Evolutionary conservation across 2,113 vertebrate species (phyloP).

Genomic region (Sylvia atricapilla): DNA sequence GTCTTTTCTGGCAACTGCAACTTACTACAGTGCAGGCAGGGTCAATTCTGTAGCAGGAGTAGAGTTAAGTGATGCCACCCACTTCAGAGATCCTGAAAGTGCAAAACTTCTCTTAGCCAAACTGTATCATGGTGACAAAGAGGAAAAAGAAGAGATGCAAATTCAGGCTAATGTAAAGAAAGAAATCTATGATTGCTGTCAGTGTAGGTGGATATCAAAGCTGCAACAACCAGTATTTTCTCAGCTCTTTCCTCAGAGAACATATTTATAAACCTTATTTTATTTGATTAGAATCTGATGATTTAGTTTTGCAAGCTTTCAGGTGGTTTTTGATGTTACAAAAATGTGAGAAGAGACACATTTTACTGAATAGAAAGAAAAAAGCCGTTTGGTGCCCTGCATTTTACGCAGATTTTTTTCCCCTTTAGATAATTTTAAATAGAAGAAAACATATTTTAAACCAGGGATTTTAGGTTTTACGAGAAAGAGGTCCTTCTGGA

Average conservation of each 20-base stretch:
- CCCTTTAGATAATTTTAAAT: background rate
- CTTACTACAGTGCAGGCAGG: accelerated
- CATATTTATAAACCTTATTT: background rate
- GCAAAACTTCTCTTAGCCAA: background rate
- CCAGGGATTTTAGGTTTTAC: background rate
- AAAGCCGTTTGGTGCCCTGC: background rate
- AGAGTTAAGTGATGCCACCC: background rate
- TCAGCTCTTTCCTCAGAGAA: background rate
- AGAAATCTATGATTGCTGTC: background rate
- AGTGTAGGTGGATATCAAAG: background rate
- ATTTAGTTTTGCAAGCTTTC: background rate
- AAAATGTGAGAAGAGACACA: background rate
- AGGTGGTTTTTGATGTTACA: background rate
- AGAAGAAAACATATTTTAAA: background rate
- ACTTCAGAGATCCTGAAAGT: background rate
- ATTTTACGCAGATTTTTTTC: background rate
- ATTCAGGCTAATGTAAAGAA: background rate
- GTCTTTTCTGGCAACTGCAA: background rate
- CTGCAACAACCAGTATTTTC: background rate
- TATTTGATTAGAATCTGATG: background rate
- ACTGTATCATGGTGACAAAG: background rate
- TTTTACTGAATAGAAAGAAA: background rate
- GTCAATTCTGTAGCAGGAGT: background rate
- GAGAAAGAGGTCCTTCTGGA: background rate
- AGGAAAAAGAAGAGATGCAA: background rate